Evolutionary conservation across 2,888 invertebrate genomes (phyloP).

Genomic region (Cinara cedri): DNA sequence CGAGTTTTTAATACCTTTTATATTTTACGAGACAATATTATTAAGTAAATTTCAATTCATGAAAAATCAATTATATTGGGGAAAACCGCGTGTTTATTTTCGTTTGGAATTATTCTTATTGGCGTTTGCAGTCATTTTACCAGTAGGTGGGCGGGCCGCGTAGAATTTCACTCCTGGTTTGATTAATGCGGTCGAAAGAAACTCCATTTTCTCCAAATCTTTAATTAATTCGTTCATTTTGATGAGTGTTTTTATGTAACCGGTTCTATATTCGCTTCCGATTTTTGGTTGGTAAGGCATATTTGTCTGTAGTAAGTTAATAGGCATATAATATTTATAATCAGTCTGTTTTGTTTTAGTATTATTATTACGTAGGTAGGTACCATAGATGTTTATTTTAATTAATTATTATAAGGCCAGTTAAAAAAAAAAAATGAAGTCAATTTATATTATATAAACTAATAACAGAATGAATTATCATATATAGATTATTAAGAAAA

Average conservation of each 20-base stretch:
- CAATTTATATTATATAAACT: too few relatives aligned
- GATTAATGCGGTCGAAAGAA: neutral
- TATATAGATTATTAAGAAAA: too few relatives aligned
- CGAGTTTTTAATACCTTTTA: too few relatives aligned
- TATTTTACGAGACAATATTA: too few relatives aligned
- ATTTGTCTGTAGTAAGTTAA: neutral
- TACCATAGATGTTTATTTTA: constrained; percentile 1
- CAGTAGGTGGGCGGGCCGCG: too few relatives aligned
- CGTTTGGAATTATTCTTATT: neutral
- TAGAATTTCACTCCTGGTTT: neutral
- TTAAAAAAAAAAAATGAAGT: neutral
- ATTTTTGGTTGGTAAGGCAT: constrained; percentile 10
- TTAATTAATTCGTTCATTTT: constrained; percentile 10
- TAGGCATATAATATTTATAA: neutral
- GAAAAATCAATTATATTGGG: too few relatives aligned
- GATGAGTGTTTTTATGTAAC: constrained; percentile 19
- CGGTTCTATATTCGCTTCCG: neutral
- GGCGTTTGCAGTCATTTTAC: neutral
- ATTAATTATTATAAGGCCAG: neutral
- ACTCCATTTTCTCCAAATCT: constrained; percentile 33
- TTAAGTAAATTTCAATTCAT: too few relatives aligned
- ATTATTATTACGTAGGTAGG: neutral
- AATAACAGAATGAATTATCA: too few relatives aligned
- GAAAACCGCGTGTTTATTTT: neutral
- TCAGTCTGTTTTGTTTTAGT: neutral